Evolutionary conservation across 2,888 invertebrate species (phyloP).

Genomic region (Apamea epomidion): DNA sequence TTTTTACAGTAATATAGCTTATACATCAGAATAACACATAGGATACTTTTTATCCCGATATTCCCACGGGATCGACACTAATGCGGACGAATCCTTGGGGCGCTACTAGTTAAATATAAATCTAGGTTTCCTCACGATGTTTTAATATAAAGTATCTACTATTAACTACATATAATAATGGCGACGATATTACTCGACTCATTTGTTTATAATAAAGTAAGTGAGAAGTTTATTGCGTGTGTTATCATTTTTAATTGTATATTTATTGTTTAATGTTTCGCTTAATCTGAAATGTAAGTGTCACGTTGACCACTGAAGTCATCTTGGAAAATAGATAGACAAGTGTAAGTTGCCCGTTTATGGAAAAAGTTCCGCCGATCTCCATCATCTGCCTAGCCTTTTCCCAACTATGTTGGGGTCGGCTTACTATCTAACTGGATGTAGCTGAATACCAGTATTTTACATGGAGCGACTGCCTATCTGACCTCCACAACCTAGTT

Average conservation of each 20-base stretch:
- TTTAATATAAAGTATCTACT: neutral
- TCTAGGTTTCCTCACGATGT: neutral
- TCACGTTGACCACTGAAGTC: constrained; percentile 31
- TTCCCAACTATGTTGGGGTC: too few species aligned
- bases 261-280: constrained; percentile 41
- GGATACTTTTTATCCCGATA: too few species aligned
- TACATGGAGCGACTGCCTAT: too few species aligned
- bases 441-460: too few species aligned
- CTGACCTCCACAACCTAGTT: too few species aligned
- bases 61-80: too few species aligned
- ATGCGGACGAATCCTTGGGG: too few species aligned
- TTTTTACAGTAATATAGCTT: too few species aligned
- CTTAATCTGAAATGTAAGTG: constrained; percentile 19
- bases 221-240: constrained; percentile 18
- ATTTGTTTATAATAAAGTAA: constrained; percentile 32
- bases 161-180: constrained; percentile 3
- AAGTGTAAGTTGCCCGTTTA: neutral
- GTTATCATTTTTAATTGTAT: constrained; percentile 57
- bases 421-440: too few species aligned
- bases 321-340: constrained; percentile 8
- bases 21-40: too few species aligned
- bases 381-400: neutral
- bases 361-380: neutral
- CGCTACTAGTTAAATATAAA: too few species aligned
- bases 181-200: neutral